These are phyloP conservation scores for Automeris io DNA, from an alignment of 2,888 invertebrate genomes.

Conservation along the genomic window DNA sequence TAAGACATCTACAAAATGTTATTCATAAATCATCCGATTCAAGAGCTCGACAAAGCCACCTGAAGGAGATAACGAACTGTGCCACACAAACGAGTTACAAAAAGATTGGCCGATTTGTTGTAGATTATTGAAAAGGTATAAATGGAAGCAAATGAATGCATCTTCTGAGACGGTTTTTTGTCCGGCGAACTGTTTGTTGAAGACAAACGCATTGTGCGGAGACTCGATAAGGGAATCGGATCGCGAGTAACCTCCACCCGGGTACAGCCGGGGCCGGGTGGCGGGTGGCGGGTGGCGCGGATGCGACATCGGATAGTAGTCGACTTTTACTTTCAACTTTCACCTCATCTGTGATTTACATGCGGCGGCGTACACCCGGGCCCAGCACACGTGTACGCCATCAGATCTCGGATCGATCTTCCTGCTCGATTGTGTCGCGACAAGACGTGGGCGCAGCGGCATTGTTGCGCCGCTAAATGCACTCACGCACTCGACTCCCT, in stretches of 20 bases:
- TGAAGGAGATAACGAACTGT: constrained; percentile 52
- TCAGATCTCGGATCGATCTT: constrained; percentile 45
- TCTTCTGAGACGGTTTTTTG: constrained; percentile 44
- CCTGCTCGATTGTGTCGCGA: constrained; percentile 48
- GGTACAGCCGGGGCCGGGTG: constrained; percentile 38
- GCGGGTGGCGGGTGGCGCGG: constrained; percentile 29
- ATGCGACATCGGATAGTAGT: constrained; percentile 41
- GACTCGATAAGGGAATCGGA: constrained; percentile 49
- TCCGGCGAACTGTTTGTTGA: constrained; percentile 44
- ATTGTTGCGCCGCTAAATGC: constrained; percentile 54
- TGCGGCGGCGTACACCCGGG: constrained; percentile 39
- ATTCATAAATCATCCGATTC: constrained; percentile 52
- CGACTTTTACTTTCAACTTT: constrained; percentile 76
- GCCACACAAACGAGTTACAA: constrained; percentile 37
- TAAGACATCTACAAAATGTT: background rate
- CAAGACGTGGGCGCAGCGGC: constrained; percentile 52
- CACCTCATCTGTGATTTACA: constrained; percentile 69
- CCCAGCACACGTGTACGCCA: constrained; percentile 30
- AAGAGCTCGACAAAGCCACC: constrained; percentile 36
- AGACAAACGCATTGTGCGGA: constrained; percentile 52
- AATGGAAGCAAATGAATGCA: constrained; percentile 45
- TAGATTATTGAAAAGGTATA: constrained; percentile 51
- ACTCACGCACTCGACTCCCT: constrained; percentile 46
- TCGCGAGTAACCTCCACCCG: constrained; percentile 48
- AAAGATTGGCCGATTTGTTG: constrained; percentile 61